Conservation (phyloP, 2,888 invertebrate genomes). For the Gasteruption jaculator region DNA sequence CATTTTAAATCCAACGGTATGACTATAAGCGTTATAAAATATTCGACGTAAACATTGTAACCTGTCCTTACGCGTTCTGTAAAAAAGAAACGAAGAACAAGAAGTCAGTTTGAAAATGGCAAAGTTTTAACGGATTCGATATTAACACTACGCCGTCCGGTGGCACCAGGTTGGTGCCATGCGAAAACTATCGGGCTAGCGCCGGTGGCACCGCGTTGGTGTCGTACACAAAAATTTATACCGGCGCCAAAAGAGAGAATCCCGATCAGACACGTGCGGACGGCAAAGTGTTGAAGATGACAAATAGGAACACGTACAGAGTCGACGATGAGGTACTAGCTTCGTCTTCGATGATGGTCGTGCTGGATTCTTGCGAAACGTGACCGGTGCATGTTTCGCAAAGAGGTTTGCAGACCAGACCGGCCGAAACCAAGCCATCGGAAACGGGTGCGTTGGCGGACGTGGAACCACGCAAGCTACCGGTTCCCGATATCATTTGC, state of each 20-base stretch:
- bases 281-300: too few relatives aligned
- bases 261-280: too few relatives aligned
- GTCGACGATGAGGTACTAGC: constrained; percentile 29
- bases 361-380: constrained; percentile 50
- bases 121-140: neutral
- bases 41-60: constrained; percentile 56
- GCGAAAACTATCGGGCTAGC: too few relatives aligned
- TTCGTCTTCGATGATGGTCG: constrained; percentile 51
- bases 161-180: too few relatives aligned
- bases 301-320: constrained; percentile 34
- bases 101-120: neutral
- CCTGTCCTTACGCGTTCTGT: constrained; percentile 53
- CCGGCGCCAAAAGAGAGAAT: too few relatives aligned
- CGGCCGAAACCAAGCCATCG: constrained; percentile 37
- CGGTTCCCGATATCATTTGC: constrained; percentile 67
- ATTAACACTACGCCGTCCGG: too few relatives aligned
- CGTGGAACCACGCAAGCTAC: constrained; percentile 59
- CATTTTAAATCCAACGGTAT: constrained; percentile 55
- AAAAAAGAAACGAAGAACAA: constrained; percentile 22
- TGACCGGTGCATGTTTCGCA: constrained; percentile 44
- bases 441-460: constrained; percentile 45
- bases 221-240: too few relatives aligned
- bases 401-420: constrained; percentile 34
- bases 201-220: too few relatives aligned
- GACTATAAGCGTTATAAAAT: constrained; percentile 58